A percentile compares a stretch with the other conserved stretches of the same genome.
Evolutionary conservation across 1,140 invertebrate species (phyloP).

Genomic region (Ylistrum balloti): DNA sequence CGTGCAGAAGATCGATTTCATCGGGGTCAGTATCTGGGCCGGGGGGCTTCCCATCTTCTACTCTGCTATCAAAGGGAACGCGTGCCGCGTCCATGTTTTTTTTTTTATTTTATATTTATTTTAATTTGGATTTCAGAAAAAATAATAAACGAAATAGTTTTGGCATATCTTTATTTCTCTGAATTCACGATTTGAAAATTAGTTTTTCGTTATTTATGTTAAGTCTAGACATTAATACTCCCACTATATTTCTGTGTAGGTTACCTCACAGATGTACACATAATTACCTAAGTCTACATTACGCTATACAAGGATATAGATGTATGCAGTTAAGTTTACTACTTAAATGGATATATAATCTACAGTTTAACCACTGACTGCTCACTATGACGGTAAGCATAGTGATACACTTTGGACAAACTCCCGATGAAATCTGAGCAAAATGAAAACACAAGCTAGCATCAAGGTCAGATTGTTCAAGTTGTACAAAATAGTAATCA

Average conservation of each 20-base stretch:
- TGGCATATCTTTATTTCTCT: slow-evolving; percentile 4
- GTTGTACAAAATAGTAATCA: too few relatives aligned
- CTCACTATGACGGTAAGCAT: background rate
- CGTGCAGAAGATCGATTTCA: slow-evolving; percentile 19
- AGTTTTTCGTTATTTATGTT: background rate
- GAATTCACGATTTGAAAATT: background rate
- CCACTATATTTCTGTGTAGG: background rate
- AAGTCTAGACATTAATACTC: background rate
- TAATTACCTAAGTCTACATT: background rate
- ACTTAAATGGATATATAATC: background rate
- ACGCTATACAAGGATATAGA: background rate
- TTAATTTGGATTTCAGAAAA: background rate
- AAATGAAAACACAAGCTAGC: slow-evolving; percentile 21
- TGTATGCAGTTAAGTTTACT: background rate
- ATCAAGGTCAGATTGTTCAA: background rate
- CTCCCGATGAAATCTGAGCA: slow-evolving; percentile 37
- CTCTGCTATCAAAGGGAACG: background rate
- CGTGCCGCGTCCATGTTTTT: background rate
- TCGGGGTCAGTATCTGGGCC: slow-evolving; percentile 29
- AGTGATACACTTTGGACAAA: slow-evolving; percentile 29
- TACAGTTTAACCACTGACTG: background rate
- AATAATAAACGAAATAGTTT: background rate
- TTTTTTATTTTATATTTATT: background rate
- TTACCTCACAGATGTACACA: background rate
- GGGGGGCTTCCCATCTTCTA: slow-evolving; percentile 6